These are phyloP conservation scores for Diarsia mendica DNA, from an alignment of 2,888 invertebrate genomes.

Conservation along the genomic window DNA sequence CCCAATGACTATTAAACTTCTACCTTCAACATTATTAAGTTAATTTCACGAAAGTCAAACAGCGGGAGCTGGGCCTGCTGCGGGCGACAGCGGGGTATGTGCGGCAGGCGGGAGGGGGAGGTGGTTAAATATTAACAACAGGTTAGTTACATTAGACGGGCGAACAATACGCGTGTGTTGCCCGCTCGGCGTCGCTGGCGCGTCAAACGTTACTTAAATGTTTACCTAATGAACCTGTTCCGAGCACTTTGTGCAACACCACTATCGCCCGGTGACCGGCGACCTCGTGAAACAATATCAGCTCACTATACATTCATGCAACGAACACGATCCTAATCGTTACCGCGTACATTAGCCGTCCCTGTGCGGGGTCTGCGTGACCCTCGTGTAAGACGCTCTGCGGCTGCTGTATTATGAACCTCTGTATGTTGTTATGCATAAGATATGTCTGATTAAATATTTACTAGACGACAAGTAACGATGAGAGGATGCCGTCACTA, in stretches of 20 bases:
- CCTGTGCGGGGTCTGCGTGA: conserved; percentile 12
- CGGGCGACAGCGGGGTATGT: background rate
- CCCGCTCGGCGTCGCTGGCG: conserved; percentile 7
- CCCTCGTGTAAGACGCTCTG: conserved; percentile 31
- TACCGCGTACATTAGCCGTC: conserved; percentile 26
- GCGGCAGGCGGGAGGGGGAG: background rate
- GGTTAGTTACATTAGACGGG: conserved; percentile 60
- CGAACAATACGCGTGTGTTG: conserved; percentile 26
- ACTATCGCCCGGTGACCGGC: background rate
- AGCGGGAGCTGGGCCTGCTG: conserved; percentile 21
- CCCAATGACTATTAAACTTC: conserved; percentile 46
- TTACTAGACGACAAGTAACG: conserved; percentile 19
- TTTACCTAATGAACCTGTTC: conserved; percentile 46
- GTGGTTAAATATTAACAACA: conserved; percentile 63
- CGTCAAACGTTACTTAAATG: conserved; percentile 38
- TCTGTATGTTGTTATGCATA: conserved; percentile 41
- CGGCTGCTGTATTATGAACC: conserved; percentile 24
- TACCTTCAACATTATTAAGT: conserved; percentile 50
- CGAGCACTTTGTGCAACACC: conserved; percentile 17
- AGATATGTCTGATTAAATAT: conserved; percentile 39
- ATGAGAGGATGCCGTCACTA: conserved; percentile 35
- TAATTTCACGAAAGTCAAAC: conserved; percentile 57
- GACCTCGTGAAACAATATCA: conserved; percentile 29
- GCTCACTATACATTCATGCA: conserved; percentile 29
- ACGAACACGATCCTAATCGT: conserved; percentile 23